Evolutionary conservation across 2,888 invertebrate genomes (phyloP), one percentile per base, ranked within the genome.

Genomic region (Lottia scabra): DNA sequence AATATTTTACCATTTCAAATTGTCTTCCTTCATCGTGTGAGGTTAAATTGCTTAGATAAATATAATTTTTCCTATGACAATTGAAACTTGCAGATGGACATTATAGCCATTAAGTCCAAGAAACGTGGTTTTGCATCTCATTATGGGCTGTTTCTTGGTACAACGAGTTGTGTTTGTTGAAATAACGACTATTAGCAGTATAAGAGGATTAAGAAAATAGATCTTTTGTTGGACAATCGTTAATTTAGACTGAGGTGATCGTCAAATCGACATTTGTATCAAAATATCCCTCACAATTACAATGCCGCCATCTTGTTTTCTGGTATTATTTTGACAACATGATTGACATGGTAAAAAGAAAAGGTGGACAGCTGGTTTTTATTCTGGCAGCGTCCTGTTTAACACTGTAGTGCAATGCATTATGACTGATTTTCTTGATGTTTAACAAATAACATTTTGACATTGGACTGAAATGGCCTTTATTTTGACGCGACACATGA

Each of bases 201-300:
- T 23, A 56, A 13, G 56, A 56, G 56, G 56, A 56, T 56, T 56
- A 56, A 56, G 56, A 56, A 56, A 56, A 56, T 56, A 56, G 56
- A 56, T 56, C 23, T 23, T 56, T 56, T 56, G 56, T 56, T 56
- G 56, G 23, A 56, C 56, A 56, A 19, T 56, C 19, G 56, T 10
- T 56, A 56, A 56, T 23, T 56, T 23, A 23, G 23, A 23, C 19
- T 56, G 19, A 2, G 23, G 19, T 56, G 56, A 23, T 13, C 56
- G 19, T 56, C 23, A 23, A 23, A 56, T 38, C 56, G 56, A 56
- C 56, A 56, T 56, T 23, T 23, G 56, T 38, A 38, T 38, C 38
- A 38, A 38, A 38, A 38, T 38, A 38, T 38, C 38, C 3, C 10
- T 38, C 38, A 38, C 38, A 38, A 38, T 19, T 56, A 23, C 56